A percentile compares a stretch with the other conserved stretches of the same genome.
phyloP scores from a whole-genome alignment of 1,140 invertebrate species.

The Pseudomyrmex cubaensis region DNA sequence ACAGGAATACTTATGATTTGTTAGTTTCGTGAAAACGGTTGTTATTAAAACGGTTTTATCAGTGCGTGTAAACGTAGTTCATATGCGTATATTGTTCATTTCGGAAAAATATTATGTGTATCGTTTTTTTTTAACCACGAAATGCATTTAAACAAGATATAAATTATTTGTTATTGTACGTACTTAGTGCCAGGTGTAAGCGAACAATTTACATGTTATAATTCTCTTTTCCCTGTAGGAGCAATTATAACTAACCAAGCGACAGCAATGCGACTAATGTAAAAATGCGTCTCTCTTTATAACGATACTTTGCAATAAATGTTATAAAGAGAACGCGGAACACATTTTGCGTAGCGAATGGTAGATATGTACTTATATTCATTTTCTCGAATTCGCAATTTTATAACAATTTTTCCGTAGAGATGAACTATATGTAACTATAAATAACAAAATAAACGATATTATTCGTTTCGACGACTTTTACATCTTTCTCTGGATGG shows the following conservation, averaged over 20 bases:
- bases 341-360: neutral
- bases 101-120: too few species aligned
- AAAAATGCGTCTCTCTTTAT: constrained; percentile 15
- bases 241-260: neutral
- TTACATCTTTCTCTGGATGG: neutral
- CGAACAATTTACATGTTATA: constrained; percentile 19
- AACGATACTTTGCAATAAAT: neutral
- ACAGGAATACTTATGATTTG: too few species aligned
- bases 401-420: constrained; percentile 31
- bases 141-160: neutral
- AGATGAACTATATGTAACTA: neutral
- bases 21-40: too few species aligned
- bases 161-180: constrained; percentile 4
- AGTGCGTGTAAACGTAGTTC: too few species aligned
- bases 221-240: constrained; percentile 5
- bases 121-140: neutral
- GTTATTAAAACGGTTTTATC: too few species aligned
- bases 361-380: neutral
- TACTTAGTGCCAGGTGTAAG: constrained; percentile 31
- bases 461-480: neutral
- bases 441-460: constrained; percentile 9
- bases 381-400: constrained; percentile 8
- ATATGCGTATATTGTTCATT: neutral
- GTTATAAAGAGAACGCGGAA: neutral
- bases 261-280: neutral